Conservation (phyloP, 2,113 vertebrate genomes). For the Bubalus kerabau region DNA sequence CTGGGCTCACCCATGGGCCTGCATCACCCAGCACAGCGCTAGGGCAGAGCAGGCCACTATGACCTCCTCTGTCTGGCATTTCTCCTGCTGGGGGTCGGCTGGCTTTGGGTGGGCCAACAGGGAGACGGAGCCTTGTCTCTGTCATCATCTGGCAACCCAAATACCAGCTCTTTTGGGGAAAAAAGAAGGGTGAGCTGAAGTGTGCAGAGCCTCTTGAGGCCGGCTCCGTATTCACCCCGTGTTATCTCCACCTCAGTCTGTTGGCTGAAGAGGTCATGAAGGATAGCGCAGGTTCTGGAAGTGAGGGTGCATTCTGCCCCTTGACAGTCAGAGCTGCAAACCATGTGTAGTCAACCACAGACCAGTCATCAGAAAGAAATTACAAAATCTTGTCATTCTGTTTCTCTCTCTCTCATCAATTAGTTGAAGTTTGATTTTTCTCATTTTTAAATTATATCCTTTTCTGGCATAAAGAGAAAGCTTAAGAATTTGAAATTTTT, state of each 20-base stretch:
- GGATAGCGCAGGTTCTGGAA: not conserved
- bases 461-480: not conserved
- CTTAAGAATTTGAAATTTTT: not conserved
- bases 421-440: not conserved
- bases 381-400: accelerated
- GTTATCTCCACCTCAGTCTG: not conserved
- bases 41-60: not conserved
- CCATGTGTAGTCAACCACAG: not conserved
- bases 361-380: not conserved
- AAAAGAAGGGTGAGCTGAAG: not conserved
- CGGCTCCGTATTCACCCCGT: not conserved
- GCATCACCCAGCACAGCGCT: accelerated
- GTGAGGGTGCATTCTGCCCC: not conserved
- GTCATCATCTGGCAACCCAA: not conserved
- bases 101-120: not conserved
- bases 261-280: not conserved
- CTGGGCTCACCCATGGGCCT: accelerated
- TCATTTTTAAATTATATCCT: not conserved
- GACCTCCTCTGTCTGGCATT: no score
- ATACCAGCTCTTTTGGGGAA: not conserved
- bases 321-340: accelerated
- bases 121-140: not conserved
- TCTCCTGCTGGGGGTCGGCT: not conserved
- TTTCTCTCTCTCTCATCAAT: not conserved
- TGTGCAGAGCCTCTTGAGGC: not conserved